Evolutionary conservation across 2,888 invertebrate species (phyloP).

Genomic region (Chymomyza procnemis): DNA sequence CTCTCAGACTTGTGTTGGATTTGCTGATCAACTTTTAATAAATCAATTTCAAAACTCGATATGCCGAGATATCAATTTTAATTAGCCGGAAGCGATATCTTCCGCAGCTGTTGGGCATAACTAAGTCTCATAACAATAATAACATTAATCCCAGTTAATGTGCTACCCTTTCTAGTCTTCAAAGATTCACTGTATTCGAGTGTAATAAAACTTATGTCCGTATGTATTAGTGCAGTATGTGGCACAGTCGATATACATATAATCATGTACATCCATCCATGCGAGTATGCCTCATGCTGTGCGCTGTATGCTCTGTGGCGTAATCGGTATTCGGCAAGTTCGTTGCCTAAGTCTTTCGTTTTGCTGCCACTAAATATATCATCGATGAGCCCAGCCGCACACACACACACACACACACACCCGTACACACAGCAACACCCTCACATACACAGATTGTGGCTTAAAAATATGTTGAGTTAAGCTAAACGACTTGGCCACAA

Average conservation of each 20-base stretch:
- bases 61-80: no score
- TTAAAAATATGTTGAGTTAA: constrained; percentile 69
- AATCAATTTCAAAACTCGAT: no score
- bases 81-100: no score
- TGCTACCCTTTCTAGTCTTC: neutral
- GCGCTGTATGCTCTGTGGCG: constrained; percentile 33
- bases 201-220: constrained; percentile 22
- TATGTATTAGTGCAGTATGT: neutral
- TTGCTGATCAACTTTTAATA: no score
- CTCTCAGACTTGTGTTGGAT: no score
- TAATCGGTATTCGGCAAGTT: constrained; percentile 61
- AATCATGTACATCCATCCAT: constrained; percentile 40
- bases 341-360: constrained; percentile 71
- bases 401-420: constrained; percentile 4
- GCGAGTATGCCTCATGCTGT: constrained; percentile 64
- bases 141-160: no score
- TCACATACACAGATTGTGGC: constrained; percentile 39
- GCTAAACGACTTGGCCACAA: constrained; percentile 60
- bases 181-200: constrained; percentile 30
- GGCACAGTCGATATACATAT: constrained; percentile 16
- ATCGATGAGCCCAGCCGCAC: constrained; percentile 57
- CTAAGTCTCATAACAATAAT: no score
- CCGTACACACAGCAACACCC: constrained; percentile 4
- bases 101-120: no score
- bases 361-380: constrained; percentile 72